phyloP scores from a whole-genome alignment of 2,888 invertebrate species.

The Phengaris arion region DNA sequence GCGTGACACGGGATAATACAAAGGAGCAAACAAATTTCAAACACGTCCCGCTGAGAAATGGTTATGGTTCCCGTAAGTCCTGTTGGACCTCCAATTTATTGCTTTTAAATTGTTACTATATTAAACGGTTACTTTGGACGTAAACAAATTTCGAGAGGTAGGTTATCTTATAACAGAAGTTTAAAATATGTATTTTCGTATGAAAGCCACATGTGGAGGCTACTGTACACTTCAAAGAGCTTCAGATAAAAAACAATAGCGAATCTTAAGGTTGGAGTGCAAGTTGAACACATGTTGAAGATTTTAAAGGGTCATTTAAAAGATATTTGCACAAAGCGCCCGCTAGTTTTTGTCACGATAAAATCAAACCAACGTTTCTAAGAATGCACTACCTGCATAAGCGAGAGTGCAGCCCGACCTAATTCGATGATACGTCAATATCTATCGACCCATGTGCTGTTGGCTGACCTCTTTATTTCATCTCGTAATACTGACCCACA shows the following conservation, averaged over 20 bases:
- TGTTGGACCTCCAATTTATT: constrained; percentile 11
- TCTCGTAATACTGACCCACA: constrained; percentile 61
- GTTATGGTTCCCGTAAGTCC: constrained; percentile 6
- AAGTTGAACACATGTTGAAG: constrained; percentile 9
- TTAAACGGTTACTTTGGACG: neutral
- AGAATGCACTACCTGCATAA: constrained; percentile 70
- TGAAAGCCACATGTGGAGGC: neutral
- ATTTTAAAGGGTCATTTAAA: constrained; percentile 23
- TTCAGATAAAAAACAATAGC: neutral
- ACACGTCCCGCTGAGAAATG: constrained; percentile 26
- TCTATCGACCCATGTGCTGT: constrained; percentile 49
- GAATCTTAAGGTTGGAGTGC: neutral
- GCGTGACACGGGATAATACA: constrained; percentile 10
- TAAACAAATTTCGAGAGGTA: neutral
- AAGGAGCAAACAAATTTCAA: constrained; percentile 26
- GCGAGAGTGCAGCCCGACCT: constrained; percentile 51
- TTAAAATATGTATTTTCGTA: neutral
- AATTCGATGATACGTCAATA: constrained; percentile 48
- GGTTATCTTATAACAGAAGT: neutral
- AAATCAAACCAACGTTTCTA: constrained; percentile 47
- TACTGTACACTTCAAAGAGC: neutral
- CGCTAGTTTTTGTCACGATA: constrained; percentile 13
- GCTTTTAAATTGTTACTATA: constrained; percentile 9
- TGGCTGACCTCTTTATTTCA: constrained; percentile 55
- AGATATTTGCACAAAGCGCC: constrained; percentile 20